A percentile compares a stretch with the other conserved stretches of the same genome.
Conservation (phyloP, 1,140 invertebrate species). For the Bombus sylvicola region DNA sequence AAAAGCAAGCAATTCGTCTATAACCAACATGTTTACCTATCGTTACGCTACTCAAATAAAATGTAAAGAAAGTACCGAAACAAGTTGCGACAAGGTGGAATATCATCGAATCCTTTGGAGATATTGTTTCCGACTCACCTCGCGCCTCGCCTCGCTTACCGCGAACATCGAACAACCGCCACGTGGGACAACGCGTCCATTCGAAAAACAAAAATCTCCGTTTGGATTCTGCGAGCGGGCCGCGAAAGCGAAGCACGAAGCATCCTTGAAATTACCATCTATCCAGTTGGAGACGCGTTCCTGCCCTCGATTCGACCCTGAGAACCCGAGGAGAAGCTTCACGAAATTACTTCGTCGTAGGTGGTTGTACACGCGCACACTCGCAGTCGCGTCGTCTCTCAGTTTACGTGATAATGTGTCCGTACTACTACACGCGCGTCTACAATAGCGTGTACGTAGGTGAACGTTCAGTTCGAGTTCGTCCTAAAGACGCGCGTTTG, state of each 20-base stretch:
- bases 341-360: constrained; percentile 67
- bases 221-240: constrained; percentile 4
- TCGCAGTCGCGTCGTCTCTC: neutral
- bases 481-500: neutral
- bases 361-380: constrained; percentile 39
- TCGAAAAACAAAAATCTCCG: neutral
- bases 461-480: neutral
- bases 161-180: neutral
- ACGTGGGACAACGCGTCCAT: neutral
- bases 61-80: neutral
- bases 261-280: constrained; percentile 62
- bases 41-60: no score
- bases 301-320: constrained; percentile 57
- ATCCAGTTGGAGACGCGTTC: constrained; percentile 59
- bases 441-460: neutral
- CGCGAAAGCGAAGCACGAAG: constrained; percentile 39
- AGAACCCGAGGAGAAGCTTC: constrained; percentile 47
- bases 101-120: no score
- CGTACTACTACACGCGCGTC: neutral
- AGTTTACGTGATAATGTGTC: neutral
- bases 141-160: neutral
- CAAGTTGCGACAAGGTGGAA: neutral
- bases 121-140: neutral
- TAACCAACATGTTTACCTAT: no score
- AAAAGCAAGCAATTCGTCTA: neutral